Evolutionary conservation across 2,797 vertebrate genomes (phyloP), one percentile per base, ranked within the genome.

Genomic region (Cuculus canorus): DNA sequence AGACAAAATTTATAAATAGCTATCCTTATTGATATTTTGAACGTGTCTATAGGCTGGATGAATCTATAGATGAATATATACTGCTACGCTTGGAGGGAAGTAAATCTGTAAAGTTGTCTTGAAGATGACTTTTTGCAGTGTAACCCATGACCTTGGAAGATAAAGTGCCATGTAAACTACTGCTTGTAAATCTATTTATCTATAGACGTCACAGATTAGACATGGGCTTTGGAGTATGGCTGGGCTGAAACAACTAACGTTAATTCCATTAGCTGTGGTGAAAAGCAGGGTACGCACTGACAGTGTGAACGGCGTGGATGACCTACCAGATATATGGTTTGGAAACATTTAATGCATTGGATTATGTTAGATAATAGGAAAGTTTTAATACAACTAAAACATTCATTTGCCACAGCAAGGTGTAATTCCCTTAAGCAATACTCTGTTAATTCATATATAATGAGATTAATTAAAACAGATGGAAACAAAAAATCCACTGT

Each of bases 131-230:
- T 53, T 86, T 84, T 86, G 64, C 59, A n/a, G 65, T 23, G n/a
- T 50, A 73, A 92, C 81, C 25, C 65, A 85, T 95, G 86, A 87
- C 88, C 91, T 95, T 96, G 93, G 85, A 53, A 86, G 35, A 63
- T 68, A 70, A 90, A 78, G 91, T 90, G 86, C 63, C 66, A 11
- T 30, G 54, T 65, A 66, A 73, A 37, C 76, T 95, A 21, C 15
- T 63, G 81, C 89, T 93, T 56, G 80, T 65, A 80, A 96, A 93
- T 87, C 79, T 96, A 61, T 97, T 95, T 96, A 96, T 97, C 96
- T 85, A 28, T 66, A 33, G 86, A 94, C 68, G 56, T 94, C 96
- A 97, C 24, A 88, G 92, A 90, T 97, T 95, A 75, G 73, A 66
- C 66, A 30, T 54, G 73, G 86, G 66, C 87, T 94, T 97, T 96